phyloP scores from a whole-genome alignment of 2,113 vertebrate species.

The Crotalus horridus region DNA sequence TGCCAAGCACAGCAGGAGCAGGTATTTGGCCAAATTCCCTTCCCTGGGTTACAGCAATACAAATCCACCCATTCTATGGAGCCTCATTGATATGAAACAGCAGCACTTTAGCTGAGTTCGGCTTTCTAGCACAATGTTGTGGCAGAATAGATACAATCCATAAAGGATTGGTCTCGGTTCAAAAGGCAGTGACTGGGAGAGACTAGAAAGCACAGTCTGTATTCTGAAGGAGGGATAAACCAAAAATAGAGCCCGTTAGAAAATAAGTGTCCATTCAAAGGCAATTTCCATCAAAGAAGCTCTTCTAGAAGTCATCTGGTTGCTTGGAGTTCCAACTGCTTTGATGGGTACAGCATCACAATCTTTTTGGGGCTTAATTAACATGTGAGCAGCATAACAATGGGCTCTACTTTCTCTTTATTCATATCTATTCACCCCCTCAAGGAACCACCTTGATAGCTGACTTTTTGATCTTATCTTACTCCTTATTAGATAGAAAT shows the following conservation, averaged over 20 bases:
- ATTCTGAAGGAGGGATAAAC: neutral
- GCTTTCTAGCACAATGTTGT: neutral
- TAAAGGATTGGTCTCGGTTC: neutral
- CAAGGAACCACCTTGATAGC: neutral
- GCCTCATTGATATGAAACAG: neutral
- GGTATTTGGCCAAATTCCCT: neutral
- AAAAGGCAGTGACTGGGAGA: neutral
- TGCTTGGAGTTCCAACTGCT: neutral
- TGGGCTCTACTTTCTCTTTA: neutral
- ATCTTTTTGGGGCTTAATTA: neutral
- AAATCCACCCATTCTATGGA: neutral
- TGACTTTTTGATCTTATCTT: neutral
- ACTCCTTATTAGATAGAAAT: neutral
- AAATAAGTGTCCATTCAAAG: neutral
- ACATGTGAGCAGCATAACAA: neutral
- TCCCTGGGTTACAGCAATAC: neutral
- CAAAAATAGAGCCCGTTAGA: neutral
- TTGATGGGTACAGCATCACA: neutral
- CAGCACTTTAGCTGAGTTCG: neutral
- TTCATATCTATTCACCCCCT: neutral
- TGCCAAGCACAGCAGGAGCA: neutral
- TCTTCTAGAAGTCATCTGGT: neutral
- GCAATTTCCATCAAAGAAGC: neutral
- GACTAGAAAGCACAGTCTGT: neutral
- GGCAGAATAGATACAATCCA: neutral